Conservation (phyloP, 2,113 vertebrate species). For the Apodemus speciosus region DNA sequence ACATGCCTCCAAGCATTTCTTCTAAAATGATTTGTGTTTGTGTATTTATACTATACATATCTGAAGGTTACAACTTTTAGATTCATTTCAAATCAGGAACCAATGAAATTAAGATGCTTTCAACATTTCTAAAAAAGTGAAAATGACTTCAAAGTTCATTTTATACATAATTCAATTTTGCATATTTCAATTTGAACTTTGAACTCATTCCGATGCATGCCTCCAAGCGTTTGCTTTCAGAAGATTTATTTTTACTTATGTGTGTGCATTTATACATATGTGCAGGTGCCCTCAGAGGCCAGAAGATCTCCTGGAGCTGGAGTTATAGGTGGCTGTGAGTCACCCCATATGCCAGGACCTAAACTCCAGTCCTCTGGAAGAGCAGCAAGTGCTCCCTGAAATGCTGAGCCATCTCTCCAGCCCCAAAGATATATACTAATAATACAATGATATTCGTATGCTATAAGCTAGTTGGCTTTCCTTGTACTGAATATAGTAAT, state of each 20-base stretch:
- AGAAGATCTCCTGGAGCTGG: background rate
- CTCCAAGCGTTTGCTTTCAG: background rate
- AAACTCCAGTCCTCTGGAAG: background rate
- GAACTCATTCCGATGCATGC: background rate
- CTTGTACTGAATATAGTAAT: background rate
- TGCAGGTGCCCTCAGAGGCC: background rate
- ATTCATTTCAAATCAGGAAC: slow-evolving; percentile 49
- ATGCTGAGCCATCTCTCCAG: background rate
- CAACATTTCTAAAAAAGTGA: background rate
- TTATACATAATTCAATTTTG: slow-evolving; percentile 27
- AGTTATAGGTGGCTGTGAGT: background rate
- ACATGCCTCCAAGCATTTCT: background rate
- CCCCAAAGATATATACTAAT: background rate
- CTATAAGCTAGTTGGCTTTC: background rate
- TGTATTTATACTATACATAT: background rate
- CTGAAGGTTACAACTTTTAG: slow-evolving; percentile 25
- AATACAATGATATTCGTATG: background rate
- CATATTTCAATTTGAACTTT: slow-evolving; percentile 21
- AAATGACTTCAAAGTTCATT: background rate
- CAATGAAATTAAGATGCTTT: slow-evolving; percentile 20
- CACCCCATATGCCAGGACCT: background rate
- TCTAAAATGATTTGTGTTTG: background rate
- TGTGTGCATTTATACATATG: no score
- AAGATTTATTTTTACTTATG: background rate
- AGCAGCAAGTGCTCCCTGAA: background rate